Percentiles rank a stretch among this genome's conserved stretches.
Conservation (phyloP, 2,113 vertebrate genomes). For the Serinus canaria region DNA sequence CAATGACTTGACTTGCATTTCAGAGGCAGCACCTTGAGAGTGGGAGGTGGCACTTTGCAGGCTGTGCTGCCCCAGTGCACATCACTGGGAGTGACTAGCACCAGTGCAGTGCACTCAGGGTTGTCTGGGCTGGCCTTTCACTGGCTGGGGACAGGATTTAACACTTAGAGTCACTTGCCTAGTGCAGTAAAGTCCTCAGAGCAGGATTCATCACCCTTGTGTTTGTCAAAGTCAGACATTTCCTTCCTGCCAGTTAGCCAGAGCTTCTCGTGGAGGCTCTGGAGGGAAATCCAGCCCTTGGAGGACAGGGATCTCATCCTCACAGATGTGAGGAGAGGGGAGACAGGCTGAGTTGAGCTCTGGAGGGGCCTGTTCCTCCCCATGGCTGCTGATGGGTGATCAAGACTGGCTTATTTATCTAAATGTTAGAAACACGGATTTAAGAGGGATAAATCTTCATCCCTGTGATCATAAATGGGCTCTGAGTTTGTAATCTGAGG, state of each 20-base stretch:
- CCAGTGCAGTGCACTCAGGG: neutral
- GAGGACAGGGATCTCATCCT: neutral
- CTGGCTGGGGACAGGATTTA: neutral
- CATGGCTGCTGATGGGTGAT: neutral
- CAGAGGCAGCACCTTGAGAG: neutral
- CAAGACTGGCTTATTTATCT: neutral
- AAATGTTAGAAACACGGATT: fast-evolving
- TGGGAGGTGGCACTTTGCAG: neutral
- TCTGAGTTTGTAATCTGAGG: neutral
- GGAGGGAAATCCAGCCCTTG: neutral
- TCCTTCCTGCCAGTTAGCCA: neutral
- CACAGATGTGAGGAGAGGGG: neutral
- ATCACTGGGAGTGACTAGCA: neutral
- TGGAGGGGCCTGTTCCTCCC: neutral
- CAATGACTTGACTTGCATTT: neutral
- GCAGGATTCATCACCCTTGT: neutral
- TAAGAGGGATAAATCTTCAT: neutral
- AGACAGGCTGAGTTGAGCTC: fast-evolving
- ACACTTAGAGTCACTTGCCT: neutral
- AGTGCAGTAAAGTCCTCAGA: neutral
- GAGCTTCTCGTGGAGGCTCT: neutral
- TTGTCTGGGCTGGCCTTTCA: neutral
- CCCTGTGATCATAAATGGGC: neutral
- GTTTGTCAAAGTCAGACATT: neutral
- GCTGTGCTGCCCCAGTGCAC: neutral